phyloP scores from a whole-genome alignment of 2,797 vertebrate genomes.

The Parambassis ranga region DNA sequence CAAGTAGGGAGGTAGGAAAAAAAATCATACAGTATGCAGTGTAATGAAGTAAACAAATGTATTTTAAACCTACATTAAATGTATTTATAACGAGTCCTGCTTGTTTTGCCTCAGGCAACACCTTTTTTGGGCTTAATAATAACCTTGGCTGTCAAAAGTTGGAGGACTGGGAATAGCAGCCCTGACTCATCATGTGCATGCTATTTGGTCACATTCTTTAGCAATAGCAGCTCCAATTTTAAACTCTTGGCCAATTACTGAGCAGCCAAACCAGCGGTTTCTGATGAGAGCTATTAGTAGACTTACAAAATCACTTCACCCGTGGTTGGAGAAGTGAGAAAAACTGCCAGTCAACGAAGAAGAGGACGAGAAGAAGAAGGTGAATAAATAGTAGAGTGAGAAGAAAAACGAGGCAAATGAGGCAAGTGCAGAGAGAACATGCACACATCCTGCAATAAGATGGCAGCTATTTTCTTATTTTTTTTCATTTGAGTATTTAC shows the following conservation, averaged over 20 bases:
- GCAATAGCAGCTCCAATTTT: conserved; percentile 26
- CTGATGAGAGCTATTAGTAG: conserved; percentile 23
- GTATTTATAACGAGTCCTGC: neutral
- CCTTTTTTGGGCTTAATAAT: neutral
- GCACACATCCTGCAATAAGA: neutral
- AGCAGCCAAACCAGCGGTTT: conserved; percentile 3
- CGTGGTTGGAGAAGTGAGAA: conserved; percentile 6
- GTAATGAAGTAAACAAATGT: neutral
- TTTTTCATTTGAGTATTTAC: too few species aligned
- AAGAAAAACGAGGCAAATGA: conserved; percentile 27
- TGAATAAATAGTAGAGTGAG: conserved; percentile 22
- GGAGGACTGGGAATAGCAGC: conserved; percentile 11
- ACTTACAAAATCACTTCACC: conserved; percentile 25
- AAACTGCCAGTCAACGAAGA: too few species aligned
- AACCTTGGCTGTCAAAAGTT: conserved; percentile 7
- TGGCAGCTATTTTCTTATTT: too few species aligned
- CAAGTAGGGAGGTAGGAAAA: too few species aligned
- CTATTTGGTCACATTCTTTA: neutral
- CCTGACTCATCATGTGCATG: conserved; percentile 8
- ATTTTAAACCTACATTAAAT: neutral
- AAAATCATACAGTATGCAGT: neutral
- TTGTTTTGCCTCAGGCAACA: neutral
- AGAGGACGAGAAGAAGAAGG: neutral
- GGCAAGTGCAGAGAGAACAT: neutral
- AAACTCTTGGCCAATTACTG: conserved; percentile 19